phyloP scores from a whole-genome alignment of 2,797 vertebrate genomes.

The Hemitrygon akajei region DNA sequence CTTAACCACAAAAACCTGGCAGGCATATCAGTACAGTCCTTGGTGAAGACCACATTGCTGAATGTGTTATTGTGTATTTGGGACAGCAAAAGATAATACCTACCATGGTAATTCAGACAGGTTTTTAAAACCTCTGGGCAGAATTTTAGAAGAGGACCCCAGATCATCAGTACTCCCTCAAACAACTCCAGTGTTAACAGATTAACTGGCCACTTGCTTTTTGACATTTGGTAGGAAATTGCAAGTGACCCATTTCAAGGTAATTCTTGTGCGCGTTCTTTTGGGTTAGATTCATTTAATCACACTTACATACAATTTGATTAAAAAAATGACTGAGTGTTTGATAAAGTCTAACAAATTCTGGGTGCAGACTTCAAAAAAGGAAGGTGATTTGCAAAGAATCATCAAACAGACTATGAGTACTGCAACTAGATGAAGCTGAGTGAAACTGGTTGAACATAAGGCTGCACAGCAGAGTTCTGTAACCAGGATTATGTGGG shows the following conservation, averaged over 20 bases:
- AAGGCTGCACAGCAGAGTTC: conserved; percentile 24
- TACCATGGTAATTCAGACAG: background rate
- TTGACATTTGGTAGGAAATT: background rate
- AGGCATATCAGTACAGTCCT: background rate
- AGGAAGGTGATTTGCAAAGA: background rate
- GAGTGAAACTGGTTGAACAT: conserved; percentile 13
- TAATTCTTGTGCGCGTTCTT: background rate
- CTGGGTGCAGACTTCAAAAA: background rate
- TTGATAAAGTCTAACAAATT: background rate
- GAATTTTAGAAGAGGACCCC: background rate
- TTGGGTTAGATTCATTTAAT: background rate
- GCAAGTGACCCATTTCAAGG: background rate
- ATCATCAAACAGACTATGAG: background rate
- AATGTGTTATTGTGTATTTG: background rate
- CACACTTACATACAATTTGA: background rate
- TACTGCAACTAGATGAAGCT: background rate
- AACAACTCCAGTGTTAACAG: background rate
- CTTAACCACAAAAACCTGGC: background rate
- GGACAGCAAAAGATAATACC: background rate
- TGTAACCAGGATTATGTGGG: conserved; percentile 14
- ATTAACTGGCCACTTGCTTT: background rate
- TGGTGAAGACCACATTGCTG: background rate
- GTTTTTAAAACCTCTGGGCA: background rate
- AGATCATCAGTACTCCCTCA: background rate
- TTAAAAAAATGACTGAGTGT: background rate